These are phyloP conservation scores for Bos indicus DNA, from an alignment of 2,113 vertebrate genomes.

Conservation along the genomic window DNA sequence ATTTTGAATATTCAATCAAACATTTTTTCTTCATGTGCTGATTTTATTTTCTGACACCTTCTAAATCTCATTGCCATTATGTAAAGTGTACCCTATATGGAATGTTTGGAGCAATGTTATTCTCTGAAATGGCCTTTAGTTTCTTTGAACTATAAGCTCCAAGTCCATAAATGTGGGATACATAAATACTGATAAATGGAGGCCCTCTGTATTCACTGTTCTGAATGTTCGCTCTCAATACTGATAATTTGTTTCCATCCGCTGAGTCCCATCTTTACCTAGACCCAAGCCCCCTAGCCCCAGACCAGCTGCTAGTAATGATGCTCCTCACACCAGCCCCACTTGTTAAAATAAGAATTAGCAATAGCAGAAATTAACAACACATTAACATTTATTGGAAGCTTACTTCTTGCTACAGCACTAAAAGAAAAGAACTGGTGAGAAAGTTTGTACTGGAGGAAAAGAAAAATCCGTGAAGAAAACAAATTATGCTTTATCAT, in stretches of 20 bases:
- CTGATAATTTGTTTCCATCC: not conserved
- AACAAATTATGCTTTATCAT: constrained; percentile 12
- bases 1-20: constrained; percentile 13
- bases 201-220: not conserved
- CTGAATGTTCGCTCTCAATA: not conserved
- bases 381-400: not conserved
- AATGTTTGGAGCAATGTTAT: not conserved
- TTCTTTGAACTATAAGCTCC: constrained; percentile 12
- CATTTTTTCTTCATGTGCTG: not conserved
- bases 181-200: not conserved
- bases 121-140: not conserved
- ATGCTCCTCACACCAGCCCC: not conserved
- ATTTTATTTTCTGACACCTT: constrained; percentile 22
- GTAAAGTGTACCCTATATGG: not conserved
- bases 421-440: not conserved
- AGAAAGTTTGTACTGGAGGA: not conserved
- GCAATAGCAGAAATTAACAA: not conserved
- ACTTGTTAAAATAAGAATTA: not conserved
- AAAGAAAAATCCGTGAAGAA: not conserved
- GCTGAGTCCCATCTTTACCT: too few relatives aligned
- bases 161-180: not conserved
- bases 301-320: not conserved
- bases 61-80: not conserved
- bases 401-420: not conserved
- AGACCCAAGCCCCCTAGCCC: too few relatives aligned